Conservation (phyloP, 2,797 vertebrate species). For the Anas acuta region DNA sequence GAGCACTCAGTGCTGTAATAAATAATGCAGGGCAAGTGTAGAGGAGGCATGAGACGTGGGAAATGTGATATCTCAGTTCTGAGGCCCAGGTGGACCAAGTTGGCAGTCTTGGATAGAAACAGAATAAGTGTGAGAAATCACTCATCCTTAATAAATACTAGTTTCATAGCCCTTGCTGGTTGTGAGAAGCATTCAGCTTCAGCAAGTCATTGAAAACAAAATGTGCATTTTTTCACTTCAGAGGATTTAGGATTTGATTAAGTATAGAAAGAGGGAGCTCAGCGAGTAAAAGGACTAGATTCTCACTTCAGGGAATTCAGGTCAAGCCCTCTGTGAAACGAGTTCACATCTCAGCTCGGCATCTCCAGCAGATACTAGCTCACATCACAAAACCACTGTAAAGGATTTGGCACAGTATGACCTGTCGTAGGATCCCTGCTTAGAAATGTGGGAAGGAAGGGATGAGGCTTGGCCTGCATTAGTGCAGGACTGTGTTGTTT, state of each 20-base stretch:
- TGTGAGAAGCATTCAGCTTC: constrained; percentile 76
- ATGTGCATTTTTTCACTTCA: constrained; percentile 84
- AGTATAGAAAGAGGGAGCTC: constrained; percentile 73
- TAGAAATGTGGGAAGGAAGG: background rate
- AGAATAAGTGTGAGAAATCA: constrained; percentile 84
- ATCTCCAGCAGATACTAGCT: constrained; percentile 71
- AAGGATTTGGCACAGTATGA: constrained; percentile 74
- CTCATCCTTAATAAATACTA: constrained; percentile 78
- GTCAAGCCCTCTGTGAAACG: constrained; percentile 67
- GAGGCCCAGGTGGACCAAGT: constrained; percentile 76
- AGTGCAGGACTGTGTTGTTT: background rate
- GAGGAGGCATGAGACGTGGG: constrained; percentile 72
- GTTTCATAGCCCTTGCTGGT: constrained; percentile 68
- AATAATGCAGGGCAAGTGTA: constrained; percentile 77
- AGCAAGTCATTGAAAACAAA: constrained; percentile 79
- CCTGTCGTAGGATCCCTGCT: constrained; percentile 27
- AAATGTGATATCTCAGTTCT: constrained; percentile 80
- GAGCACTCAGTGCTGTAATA: constrained; percentile 68
- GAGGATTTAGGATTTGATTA: constrained; percentile 82
- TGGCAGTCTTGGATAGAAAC: constrained; percentile 75
- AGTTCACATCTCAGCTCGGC: constrained; percentile 75
- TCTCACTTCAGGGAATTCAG: constrained; percentile 82
- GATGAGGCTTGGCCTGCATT: background rate
- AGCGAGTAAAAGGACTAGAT: constrained; percentile 71
- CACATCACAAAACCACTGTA: constrained; percentile 76